Conservation (phyloP, 2,113 vertebrate species). For the Apodemus sylvaticus region DNA sequence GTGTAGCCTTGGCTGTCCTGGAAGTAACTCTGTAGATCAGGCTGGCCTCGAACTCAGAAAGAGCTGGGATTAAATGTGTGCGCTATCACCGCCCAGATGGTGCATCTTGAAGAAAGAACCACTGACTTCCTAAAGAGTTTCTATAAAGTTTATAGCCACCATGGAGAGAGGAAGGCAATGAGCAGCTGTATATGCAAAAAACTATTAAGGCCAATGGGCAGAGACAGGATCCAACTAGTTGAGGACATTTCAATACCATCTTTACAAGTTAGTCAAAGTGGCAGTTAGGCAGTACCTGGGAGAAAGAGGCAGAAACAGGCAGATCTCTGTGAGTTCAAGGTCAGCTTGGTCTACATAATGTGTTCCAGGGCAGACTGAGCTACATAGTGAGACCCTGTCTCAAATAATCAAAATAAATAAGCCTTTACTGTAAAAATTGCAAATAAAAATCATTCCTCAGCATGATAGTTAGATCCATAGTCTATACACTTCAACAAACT, state of each 20-base stretch:
- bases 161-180: background rate
- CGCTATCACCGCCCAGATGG: too few species aligned
- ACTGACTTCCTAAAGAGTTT: too few species aligned
- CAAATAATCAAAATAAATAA: background rate
- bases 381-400: background rate
- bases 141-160: background rate
- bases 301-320: background rate
- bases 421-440: background rate
- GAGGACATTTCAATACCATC: background rate
- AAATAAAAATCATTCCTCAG: background rate
- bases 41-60: too few species aligned
- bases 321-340: background rate
- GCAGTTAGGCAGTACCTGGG: background rate
- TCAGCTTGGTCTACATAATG: background rate
- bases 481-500: background rate
- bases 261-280: background rate
- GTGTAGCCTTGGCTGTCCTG: too few species aligned
- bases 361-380: background rate
- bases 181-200: background rate
- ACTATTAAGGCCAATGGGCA: background rate
- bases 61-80: too few species aligned
- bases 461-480: background rate
- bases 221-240: background rate
- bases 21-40: too few species aligned
- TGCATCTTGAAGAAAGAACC: too few species aligned